Evolutionary conservation across 1,140 invertebrate species (phyloP).

Genomic region (Drosophila varians): DNA sequence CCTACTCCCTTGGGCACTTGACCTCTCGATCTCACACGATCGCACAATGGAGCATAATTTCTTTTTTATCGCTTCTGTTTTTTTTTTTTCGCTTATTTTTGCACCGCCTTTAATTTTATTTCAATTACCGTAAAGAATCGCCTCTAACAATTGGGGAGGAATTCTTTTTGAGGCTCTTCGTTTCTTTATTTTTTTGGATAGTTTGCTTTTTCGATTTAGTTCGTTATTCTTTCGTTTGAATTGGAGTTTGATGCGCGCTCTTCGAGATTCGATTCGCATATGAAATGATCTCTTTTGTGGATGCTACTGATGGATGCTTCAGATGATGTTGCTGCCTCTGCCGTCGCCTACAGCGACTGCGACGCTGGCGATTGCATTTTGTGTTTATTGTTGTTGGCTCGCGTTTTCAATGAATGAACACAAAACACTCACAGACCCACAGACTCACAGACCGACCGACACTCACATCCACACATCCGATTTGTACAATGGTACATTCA

Average conservation of each 20-base stretch:
- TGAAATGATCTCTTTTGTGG: conserved; percentile 67
- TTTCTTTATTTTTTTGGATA: neutral
- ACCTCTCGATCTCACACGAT: conserved; percentile 60
- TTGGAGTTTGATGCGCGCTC: conserved; percentile 77
- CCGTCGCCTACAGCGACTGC: conserved; percentile 25
- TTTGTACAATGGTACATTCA: conserved; percentile 62
- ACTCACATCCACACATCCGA: conserved; percentile 33
- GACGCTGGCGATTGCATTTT: conserved; percentile 57
- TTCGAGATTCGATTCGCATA: conserved; percentile 77
- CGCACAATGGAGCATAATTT: conserved; percentile 78
- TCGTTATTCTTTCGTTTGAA: conserved; percentile 66
- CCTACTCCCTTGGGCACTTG: conserved; percentile 39
- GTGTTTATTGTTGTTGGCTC: conserved; percentile 46
- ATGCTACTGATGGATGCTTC: conserved; percentile 36
- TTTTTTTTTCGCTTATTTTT: conserved; percentile 51
- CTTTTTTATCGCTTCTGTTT: conserved; percentile 66
- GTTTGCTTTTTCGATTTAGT: conserved; percentile 12
- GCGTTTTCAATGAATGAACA: conserved; percentile 64
- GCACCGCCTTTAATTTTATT: conserved; percentile 76
- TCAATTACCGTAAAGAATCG: conserved; percentile 65
- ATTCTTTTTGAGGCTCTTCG: conserved; percentile 31
- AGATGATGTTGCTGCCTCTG: conserved; percentile 13
- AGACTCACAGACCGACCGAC: conserved; percentile 22
- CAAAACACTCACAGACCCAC: conserved; percentile 19
- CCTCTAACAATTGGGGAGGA: conserved; percentile 19